Percentiles rank a stretch among this genome's conserved stretches.
Conservation (phyloP, 2,113 vertebrate genomes). For the Gnathonemus echidnorhynchus region DNA sequence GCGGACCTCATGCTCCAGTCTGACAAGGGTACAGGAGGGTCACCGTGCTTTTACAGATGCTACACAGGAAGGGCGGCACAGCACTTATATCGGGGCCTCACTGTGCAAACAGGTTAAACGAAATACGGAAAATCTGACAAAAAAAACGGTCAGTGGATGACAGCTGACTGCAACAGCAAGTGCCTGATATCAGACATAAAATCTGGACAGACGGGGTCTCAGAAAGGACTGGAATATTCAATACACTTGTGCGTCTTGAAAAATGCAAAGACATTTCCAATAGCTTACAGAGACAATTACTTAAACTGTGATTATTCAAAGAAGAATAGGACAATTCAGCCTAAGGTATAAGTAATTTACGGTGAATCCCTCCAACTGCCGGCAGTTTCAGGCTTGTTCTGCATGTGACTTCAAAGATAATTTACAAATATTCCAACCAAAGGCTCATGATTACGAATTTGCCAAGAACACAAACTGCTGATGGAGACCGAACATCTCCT, state of each 20-base stretch:
- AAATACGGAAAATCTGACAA: neutral
- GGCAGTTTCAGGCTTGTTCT: neutral
- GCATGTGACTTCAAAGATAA: neutral
- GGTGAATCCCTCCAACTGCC: neutral
- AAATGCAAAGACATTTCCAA: too few relatives aligned
- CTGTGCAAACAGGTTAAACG: neutral
- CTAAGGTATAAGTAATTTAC: neutral
- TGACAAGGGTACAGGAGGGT: neutral
- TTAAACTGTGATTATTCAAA: neutral
- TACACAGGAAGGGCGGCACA: neutral
- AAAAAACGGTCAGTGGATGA: neutral
- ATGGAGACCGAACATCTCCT: neutral
- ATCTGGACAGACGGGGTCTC: neutral
- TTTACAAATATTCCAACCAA: neutral
- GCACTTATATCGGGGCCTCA: neutral
- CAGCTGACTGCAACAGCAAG: neutral
- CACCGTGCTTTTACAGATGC: neutral
- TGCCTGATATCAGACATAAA: neutral
- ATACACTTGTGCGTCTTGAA: neutral
- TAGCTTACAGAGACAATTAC: neutral
- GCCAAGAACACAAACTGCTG: neutral
- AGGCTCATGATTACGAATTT: neutral
- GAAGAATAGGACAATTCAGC: neutral
- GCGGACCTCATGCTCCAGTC: neutral
- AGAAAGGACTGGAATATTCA: neutral